A percentile compares a stretch with the other conserved stretches of the same genome.
phyloP scores from a whole-genome alignment of 2,797 vertebrate species.

The Gymnothorax reevesii region DNA sequence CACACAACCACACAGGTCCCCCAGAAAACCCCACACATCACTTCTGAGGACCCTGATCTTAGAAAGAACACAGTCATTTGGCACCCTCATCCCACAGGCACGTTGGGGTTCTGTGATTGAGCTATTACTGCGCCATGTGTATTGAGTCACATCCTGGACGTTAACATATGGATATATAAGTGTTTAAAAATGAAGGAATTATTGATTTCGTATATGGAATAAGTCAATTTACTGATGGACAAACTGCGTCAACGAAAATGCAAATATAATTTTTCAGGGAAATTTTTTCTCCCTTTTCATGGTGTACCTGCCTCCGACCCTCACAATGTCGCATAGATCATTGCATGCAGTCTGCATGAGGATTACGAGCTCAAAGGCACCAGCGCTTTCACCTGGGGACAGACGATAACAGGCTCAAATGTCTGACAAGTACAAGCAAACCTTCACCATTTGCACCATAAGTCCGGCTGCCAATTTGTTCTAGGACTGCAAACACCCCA shows the following conservation, averaged over 20 bases:
- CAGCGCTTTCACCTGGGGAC: neutral
- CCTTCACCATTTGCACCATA: neutral
- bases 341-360: neutral
- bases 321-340: neutral
- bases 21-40: neutral
- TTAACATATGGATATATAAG: neutral
- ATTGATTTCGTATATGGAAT: neutral
- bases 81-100: neutral
- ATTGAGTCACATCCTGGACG: neutral
- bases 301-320: neutral
- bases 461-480: neutral
- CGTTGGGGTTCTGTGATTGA: too few species aligned
- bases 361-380: neutral
- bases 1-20: neutral
- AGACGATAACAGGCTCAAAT: constrained; percentile 5
- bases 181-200: neutral
- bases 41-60: neutral
- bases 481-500: neutral
- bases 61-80: neutral
- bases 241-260: neutral
- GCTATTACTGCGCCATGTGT: too few species aligned
- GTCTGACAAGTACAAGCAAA: neutral
- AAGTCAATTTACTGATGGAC: neutral
- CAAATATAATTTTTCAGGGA: neutral
- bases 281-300: neutral